Conservation (phyloP, 2,113 vertebrate genomes). For the Herpailurus yagouaroundi region DNA sequence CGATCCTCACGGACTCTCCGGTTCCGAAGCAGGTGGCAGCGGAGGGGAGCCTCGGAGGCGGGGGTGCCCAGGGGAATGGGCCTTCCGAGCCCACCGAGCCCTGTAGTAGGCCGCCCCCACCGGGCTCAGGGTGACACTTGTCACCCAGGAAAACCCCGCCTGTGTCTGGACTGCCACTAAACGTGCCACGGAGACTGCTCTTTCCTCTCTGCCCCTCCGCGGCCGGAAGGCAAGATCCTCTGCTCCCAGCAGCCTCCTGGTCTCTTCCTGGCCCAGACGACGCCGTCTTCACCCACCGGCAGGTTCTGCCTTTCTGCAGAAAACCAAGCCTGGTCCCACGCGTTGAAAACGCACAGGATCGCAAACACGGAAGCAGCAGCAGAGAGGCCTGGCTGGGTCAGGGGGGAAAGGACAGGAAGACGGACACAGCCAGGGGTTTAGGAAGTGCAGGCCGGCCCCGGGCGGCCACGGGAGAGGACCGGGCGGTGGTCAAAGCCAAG, state of each 20-base stretch:
- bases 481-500: background rate
- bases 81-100: background rate
- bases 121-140: constrained; percentile 13
- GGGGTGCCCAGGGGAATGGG: background rate
- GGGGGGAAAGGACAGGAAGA: background rate
- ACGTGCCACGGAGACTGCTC: background rate
- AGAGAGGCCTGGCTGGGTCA: background rate
- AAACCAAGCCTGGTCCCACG: background rate
- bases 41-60: background rate
- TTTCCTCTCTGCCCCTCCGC: background rate
- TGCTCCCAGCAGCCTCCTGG: background rate
- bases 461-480: background rate
- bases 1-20: background rate
- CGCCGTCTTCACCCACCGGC: background rate
- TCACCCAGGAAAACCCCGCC: constrained; percentile 34
- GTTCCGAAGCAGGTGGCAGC: background rate
- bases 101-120: background rate
- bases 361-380: background rate
- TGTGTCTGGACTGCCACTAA: background rate
- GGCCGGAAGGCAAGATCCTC: background rate
- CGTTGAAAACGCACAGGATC: background rate
- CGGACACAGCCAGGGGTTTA: background rate
- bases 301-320: background rate
- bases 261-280: background rate
- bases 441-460: background rate